Base-by-base conservation (phyloP, 1,140 invertebrate species). In the Anoplolepis gracilipes region DNA sequence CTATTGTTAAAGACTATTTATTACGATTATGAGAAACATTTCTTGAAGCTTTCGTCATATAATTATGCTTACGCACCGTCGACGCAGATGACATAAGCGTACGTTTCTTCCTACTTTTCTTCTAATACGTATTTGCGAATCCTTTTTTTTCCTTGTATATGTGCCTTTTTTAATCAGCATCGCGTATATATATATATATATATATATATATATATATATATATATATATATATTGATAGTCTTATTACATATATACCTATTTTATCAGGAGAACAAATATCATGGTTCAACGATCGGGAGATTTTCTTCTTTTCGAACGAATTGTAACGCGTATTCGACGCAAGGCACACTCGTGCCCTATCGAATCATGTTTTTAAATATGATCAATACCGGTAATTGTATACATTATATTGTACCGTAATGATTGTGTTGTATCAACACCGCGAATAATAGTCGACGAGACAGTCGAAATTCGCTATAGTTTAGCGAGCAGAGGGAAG, bases 401-500 rank as follows among this genome's bases (percentile, higher is more conserved):
- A 82, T 53, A 10, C 30, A 39, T 42, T 30, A 46, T 55, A 67
- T 59, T 57, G 49, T 57, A 70, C 33, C 39, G 53, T 22, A 36
- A 79, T 33, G 65, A 72, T 72, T 72, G 46, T 53, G 46, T 53
- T 81, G 19, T 59, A 28, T 4, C 36, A 33, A 42, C 46, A 6
- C 46, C 42, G 67, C 53, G 33, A 73, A 73, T 82, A 61, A 73
- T 49, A 4, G 4, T 10, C 39, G 55, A 59, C 42, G 59, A 25
- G 16, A 36, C 46, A 57, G 78, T 82, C 28, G 39, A 73, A 61
- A n/a, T 73, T 61, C 53, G 65, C 78, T 65, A 81, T 72, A 81
- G 78, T 65, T 30, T 64, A 81, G 64, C 78, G 78, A 81, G 36
- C 78, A 28, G 36, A 82, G 67, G n/a, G 36, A 59, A 59, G 25